phyloP scores from a whole-genome alignment of 2,888 invertebrate genomes.

The Macropis europaea region DNA sequence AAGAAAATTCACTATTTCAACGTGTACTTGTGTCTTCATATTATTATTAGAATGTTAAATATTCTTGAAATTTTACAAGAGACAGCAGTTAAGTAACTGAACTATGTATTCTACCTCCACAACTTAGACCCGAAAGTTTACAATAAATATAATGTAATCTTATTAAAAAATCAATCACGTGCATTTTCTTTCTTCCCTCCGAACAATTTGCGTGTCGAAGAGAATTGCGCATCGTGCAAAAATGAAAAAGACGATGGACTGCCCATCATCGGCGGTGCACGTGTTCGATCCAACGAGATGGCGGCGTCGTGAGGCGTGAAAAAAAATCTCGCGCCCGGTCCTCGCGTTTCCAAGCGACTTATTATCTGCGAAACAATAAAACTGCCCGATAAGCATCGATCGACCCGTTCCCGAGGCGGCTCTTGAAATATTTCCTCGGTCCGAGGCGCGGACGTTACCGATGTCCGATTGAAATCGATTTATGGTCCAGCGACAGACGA shows the following conservation, averaged over 20 bases:
- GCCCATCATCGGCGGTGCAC: not conserved
- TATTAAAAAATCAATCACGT: too few relatives aligned
- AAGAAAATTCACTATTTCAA: too few relatives aligned
- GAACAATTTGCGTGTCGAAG: too few relatives aligned
- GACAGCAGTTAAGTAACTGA: too few relatives aligned
- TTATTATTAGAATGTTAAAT: too few relatives aligned
- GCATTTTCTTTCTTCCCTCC: too few relatives aligned
- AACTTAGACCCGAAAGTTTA: too few relatives aligned
- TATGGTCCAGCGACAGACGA: constrained; percentile 56
- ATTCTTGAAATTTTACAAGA: too few relatives aligned
- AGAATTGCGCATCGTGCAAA: not conserved
- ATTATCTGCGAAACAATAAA: constrained; percentile 47
- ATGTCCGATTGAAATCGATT: constrained; percentile 60
- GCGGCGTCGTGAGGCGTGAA: constrained; percentile 11
- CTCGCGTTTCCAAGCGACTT: constrained; percentile 19
- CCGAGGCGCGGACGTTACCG: constrained; percentile 28
- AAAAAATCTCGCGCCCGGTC: not conserved
- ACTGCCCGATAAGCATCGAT: constrained; percentile 32
- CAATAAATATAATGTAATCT: too few relatives aligned
- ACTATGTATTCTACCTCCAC: too few relatives aligned
- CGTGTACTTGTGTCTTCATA: too few relatives aligned
- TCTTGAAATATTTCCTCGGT: constrained; percentile 32
- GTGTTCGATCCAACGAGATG: constrained; percentile 21
- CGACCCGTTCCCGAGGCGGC: not conserved
- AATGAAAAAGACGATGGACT: not conserved